These are phyloP conservation scores for Drosophila orosa DNA, from an alignment of 1,140 invertebrate genomes.

Conservation along the genomic window DNA sequence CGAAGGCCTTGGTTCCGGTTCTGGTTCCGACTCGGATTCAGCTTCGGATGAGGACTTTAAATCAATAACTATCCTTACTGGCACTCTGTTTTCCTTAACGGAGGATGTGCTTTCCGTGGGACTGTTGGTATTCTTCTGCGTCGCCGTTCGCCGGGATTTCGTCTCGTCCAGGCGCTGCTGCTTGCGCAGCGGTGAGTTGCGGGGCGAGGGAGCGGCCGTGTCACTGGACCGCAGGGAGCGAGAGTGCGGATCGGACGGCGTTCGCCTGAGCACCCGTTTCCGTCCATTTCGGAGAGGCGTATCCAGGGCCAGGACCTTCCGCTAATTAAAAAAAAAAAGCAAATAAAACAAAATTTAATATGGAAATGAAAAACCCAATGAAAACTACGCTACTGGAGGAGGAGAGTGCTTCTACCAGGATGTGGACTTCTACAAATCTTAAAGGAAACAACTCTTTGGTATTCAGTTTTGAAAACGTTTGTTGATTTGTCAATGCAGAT, in stretches of 20 bases:
- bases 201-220: slow-evolving; percentile 12
- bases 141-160: neutral
- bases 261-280: slow-evolving; percentile 54
- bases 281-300: slow-evolving; percentile 70
- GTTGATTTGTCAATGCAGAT: slow-evolving; percentile 48
- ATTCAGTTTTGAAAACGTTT: slow-evolving; percentile 48
- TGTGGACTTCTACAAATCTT: slow-evolving; percentile 3
- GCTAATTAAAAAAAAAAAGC: slow-evolving; percentile 37
- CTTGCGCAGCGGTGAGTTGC: slow-evolving; percentile 51
- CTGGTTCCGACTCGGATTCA: neutral
- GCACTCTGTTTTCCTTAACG: slow-evolving; percentile 59
- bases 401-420: slow-evolving; percentile 13
- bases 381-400: slow-evolving; percentile 25
- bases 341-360: slow-evolving; percentile 27
- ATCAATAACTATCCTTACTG: neutral
- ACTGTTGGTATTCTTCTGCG: slow-evolving; percentile 36
- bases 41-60: neutral
- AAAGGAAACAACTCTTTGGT: slow-evolving; percentile 44
- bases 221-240: slow-evolving; percentile 4
- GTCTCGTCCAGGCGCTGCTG: slow-evolving; percentile 55
- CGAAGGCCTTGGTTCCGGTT: neutral
- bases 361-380: slow-evolving; percentile 13
- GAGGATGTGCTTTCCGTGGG: slow-evolving; percentile 65
- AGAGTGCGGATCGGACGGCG: slow-evolving; percentile 9
- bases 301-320: slow-evolving; percentile 57